phyloP scores from a whole-genome alignment of 2,888 invertebrate species.

The Camponotus fellah region DNA sequence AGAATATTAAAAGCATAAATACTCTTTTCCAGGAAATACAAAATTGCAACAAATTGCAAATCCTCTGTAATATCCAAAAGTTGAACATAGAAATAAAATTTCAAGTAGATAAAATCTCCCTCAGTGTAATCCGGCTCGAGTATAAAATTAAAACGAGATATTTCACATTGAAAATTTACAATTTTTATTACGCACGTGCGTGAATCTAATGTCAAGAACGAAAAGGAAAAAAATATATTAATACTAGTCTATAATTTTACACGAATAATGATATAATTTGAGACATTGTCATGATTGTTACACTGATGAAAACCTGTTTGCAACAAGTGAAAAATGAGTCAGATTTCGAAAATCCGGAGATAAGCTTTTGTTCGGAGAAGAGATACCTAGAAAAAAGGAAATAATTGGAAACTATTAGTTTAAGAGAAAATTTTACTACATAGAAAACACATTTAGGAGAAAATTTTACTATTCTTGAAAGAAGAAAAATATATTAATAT shows the following conservation, averaged over 20 bases:
- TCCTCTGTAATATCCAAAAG: not conserved
- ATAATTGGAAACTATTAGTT: no score
- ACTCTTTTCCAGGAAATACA: not conserved
- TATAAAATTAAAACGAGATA: not conserved
- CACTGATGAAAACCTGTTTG: no score
- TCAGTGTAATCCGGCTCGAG: not conserved
- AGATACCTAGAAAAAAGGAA: no score
- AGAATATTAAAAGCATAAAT: not conserved
- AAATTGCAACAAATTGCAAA: not conserved
- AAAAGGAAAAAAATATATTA: not conserved
- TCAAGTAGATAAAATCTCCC: not conserved
- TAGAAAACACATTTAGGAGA: no score
- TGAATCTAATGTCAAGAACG: not conserved
- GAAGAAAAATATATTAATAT: not conserved
- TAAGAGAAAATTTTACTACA: no score
- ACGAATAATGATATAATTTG: no score
- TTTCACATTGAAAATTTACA: not conserved
- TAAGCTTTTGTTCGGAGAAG: no score
- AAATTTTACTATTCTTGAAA: no score
- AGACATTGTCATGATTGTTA: no score
- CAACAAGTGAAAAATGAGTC: no score
- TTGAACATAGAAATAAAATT: not conserved
- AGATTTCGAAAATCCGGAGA: no score
- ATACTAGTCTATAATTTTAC: no score
- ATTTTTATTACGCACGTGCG: not conserved